Evolutionary conservation across 1,140 invertebrate species (phyloP).

Genomic region (Mactra quadrangularis): DNA sequence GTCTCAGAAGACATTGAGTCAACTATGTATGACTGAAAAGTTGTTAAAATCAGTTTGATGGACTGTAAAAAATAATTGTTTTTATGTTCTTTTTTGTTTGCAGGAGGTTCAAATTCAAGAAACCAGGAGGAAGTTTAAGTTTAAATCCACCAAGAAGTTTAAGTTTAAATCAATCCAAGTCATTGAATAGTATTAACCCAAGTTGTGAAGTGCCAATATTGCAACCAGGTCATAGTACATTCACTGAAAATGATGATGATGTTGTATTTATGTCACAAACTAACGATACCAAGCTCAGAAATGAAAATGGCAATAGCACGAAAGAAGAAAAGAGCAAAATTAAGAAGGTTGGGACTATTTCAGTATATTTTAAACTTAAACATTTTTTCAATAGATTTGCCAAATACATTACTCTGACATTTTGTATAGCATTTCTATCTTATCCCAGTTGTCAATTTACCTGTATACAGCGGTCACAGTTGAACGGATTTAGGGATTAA

Average conservation of each 20-base stretch:
- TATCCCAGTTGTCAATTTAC: too few relatives aligned
- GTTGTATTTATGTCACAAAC: constrained; percentile 33
- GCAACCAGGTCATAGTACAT: neutral
- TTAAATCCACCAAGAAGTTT: constrained; percentile 19
- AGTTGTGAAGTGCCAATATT: constrained; percentile 1
- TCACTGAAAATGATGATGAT: constrained; percentile 17
- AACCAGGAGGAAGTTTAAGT: constrained; percentile 36
- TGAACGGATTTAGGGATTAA: too few relatives aligned
- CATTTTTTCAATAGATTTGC: too few relatives aligned
- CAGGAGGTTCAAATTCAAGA: constrained; percentile 56
- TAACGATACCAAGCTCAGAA: neutral
- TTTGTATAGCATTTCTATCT: too few relatives aligned
- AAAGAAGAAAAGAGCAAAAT: neutral
- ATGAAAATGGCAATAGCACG: neutral
- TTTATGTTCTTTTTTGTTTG: constrained; percentile 11
- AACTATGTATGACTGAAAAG: too few relatives aligned
- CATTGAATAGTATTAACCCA: neutral
- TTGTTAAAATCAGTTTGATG: too few relatives aligned
- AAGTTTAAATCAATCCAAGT: neutral
- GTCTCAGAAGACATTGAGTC: too few relatives aligned
- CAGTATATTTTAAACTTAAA: too few relatives aligned
- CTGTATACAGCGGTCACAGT: too few relatives aligned
- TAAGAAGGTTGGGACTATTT: constrained; percentile 14
- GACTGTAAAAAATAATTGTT: too few relatives aligned
- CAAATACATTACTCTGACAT: too few relatives aligned